A percentile compares a stretch with the other conserved stretches of the same genome.
Conservation (phyloP, 1,140 invertebrate genomes). For the Apis dorsata region DNA sequence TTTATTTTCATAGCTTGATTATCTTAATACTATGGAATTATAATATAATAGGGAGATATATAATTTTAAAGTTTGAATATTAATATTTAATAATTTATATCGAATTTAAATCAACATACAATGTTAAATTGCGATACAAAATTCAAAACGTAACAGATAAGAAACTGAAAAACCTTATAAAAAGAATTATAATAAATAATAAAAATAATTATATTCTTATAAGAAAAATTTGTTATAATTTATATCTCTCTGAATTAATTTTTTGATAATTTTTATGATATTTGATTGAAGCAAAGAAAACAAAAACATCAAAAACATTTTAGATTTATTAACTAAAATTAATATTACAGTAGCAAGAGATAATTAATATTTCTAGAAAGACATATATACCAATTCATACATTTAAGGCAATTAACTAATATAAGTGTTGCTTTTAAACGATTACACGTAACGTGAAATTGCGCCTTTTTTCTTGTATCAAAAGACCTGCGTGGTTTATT, state of each 20-base stretch:
- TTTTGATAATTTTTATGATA: background rate
- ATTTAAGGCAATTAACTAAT: constrained; percentile 12
- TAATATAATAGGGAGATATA: background rate
- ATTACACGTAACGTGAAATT: constrained; percentile 11
- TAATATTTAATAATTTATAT: background rate
- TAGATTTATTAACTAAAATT: background rate
- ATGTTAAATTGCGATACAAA: background rate
- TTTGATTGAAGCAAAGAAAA: background rate
- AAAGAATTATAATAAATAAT: too few relatives aligned
- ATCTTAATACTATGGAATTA: background rate
- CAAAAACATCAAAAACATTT: background rate
- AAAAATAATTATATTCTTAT: background rate
- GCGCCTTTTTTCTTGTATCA: background rate
- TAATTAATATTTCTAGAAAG: constrained; percentile 22
- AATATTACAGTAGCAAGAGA: background rate
- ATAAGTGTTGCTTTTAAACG: constrained; percentile 15
- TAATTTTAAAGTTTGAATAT: background rate
- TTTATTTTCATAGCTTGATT: background rate
- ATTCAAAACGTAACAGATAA: background rate
- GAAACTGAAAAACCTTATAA: background rate
- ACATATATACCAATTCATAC: background rate
- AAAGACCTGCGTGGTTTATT: constrained; percentile 23
- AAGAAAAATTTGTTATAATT: background rate
- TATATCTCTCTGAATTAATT: background rate
- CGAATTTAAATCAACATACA: background rate